A percentile compares a stretch with the other conserved stretches of the same genome.
phyloP scores from a whole-genome alignment of 1,140 invertebrate genomes.

The Oppia nitens region DNA sequence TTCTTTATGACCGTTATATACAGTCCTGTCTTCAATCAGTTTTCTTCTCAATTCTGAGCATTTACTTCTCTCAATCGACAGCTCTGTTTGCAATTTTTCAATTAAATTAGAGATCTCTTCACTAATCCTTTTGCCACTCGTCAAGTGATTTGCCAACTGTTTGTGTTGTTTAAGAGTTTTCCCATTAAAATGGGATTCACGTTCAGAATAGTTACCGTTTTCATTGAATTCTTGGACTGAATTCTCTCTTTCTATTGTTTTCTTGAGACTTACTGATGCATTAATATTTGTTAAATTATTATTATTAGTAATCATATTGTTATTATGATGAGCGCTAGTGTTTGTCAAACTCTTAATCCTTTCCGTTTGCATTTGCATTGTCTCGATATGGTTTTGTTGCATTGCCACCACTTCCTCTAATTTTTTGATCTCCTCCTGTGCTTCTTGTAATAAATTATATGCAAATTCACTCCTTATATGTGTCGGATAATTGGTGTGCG shows the following conservation, averaged over 20 bases:
- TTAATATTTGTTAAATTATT: neutral
- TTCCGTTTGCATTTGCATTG: neutral
- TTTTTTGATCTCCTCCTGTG: constrained; percentile 8
- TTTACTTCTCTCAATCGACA: neutral
- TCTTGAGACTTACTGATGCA: no score
- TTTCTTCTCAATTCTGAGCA: neutral
- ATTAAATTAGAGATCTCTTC: neutral
- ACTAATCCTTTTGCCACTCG: neutral
- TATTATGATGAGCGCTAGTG: neutral
- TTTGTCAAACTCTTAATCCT: no score
- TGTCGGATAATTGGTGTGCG: neutral
- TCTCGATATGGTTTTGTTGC: constrained; percentile 3
- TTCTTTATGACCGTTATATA: neutral
- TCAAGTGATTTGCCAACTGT: neutral
- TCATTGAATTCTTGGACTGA: no score
- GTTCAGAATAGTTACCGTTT: no score
- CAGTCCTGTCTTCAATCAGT: neutral
- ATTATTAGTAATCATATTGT: neutral
- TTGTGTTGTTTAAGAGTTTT: neutral
- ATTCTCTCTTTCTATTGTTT: no score
- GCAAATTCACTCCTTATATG: neutral
- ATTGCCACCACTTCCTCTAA: constrained; percentile 6
- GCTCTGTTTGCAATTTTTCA: neutral
- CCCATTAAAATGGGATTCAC: neutral
- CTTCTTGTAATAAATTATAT: constrained; percentile 5